These are phyloP conservation scores for Pseudomyrmex flavicornis DNA, from an alignment of 1,140 invertebrate species.

Conservation along the genomic window DNA sequence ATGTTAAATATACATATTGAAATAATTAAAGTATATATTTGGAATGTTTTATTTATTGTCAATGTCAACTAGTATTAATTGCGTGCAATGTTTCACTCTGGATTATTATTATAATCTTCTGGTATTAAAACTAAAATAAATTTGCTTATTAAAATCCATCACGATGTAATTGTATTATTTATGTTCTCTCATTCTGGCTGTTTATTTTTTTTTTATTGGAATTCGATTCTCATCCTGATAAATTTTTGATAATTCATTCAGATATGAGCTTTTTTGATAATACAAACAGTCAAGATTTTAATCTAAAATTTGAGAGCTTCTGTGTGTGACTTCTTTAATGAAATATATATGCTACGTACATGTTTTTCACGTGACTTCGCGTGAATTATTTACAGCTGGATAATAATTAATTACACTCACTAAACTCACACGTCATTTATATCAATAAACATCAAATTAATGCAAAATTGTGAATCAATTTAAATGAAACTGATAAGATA, in stretches of 20 bases:
- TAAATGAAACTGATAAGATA: not conserved
- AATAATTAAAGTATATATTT: conserved; percentile 58
- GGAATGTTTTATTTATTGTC: conserved; percentile 40
- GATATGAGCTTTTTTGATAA: not conserved
- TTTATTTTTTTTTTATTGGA: conserved; percentile 15
- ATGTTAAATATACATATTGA: conserved; percentile 2
- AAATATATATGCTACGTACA: no score
- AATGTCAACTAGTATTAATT: conserved; percentile 26
- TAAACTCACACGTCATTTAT: no score
- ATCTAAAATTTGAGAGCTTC: no score
- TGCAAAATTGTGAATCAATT: no score
- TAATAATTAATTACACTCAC: no score
- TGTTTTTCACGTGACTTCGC: no score
- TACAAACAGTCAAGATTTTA: no score
- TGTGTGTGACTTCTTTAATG: no score
- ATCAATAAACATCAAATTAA: no score
- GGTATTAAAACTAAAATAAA: conserved; percentile 33
- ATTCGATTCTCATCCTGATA: not conserved
- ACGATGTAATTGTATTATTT: not conserved
- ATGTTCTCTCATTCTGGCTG: not conserved
- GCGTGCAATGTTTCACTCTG: conserved; percentile 23
- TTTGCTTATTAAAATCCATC: conserved; percentile 16
- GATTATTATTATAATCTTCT: conserved; percentile 30
- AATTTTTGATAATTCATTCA: not conserved
- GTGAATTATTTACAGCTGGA: no score